A percentile compares a stretch with the other conserved stretches of the same genome.
These are phyloP conservation scores for Amia ocellicauda DNA, from an alignment of 2,113 vertebrate species.

Conservation along the genomic window DNA sequence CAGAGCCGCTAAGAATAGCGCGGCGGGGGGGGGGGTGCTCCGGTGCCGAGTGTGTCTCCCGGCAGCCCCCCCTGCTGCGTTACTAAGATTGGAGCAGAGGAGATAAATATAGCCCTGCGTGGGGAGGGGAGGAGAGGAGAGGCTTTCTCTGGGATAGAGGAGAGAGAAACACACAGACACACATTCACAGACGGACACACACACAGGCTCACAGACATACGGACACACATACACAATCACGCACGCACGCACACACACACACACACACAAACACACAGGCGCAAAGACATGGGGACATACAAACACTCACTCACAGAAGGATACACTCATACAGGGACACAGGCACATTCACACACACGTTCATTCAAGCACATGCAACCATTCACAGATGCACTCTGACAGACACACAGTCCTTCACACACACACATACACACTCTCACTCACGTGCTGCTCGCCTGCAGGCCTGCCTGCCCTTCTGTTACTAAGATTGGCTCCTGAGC, in stretches of 20 bases:
- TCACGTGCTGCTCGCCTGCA: neutral
- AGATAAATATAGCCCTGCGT: conserved; percentile 59
- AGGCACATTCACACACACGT: neutral
- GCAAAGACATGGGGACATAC: neutral
- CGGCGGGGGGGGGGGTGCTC: conserved; percentile 50
- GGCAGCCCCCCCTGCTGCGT: conserved; percentile 24
- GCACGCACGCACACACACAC: neutral
- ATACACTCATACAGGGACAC: neutral
- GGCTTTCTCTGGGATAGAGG: neutral
- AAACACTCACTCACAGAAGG: neutral
- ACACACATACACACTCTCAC: neutral
- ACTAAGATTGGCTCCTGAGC: conserved; percentile 56
- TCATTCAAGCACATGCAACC: no score
- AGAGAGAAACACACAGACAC: neutral
- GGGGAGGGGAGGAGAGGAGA: conserved; percentile 24
- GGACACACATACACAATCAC: neutral
- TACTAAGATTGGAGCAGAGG: conserved; percentile 63
- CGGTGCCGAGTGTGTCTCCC: conserved; percentile 51
- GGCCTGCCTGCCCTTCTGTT: conserved; percentile 36
- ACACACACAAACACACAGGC: conserved; percentile 1
- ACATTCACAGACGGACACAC: neutral
- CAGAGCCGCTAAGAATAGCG: conserved; percentile 60
- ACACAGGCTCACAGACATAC: neutral
- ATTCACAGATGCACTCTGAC: neutral
- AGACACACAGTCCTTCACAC: neutral